A percentile compares a stretch with the other conserved stretches of the same genome.
Conservation (phyloP, 2,113 vertebrate species). For the Oryzias curvinotus region DNA sequence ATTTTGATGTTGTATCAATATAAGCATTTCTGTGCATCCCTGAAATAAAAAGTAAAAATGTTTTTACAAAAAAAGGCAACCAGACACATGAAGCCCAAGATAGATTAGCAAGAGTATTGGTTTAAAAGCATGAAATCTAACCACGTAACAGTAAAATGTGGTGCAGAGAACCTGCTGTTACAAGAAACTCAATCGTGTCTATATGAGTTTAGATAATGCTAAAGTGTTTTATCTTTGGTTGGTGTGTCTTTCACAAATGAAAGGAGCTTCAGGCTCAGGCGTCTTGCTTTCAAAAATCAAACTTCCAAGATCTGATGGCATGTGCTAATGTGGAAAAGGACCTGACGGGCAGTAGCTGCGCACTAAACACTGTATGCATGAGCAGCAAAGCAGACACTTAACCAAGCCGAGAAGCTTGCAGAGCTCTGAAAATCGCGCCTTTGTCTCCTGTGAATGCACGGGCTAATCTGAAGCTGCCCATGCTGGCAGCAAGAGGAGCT, state of each 20-base stretch:
- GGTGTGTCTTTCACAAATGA: not conserved
- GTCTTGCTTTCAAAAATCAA: constrained; percentile 4
- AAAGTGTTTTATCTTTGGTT: not conserved
- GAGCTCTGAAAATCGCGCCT: constrained; percentile 39
- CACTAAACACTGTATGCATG: not conserved
- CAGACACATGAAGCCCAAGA: too few relatives aligned
- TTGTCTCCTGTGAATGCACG: constrained; percentile 32
- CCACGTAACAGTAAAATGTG: too few relatives aligned
- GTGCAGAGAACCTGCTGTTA: too few relatives aligned
- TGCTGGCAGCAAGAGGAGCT: constrained; percentile 35
- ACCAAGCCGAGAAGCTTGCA: not conserved
- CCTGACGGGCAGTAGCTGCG: constrained; percentile 13
- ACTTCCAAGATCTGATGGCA: not conserved
- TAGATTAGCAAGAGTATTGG: too few relatives aligned
- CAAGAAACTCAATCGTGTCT: too few relatives aligned
- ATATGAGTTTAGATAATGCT: not conserved
- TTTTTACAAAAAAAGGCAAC: too few relatives aligned
- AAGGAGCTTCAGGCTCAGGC: not conserved
- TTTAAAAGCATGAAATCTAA: too few relatives aligned
- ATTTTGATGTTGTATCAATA: too few relatives aligned
- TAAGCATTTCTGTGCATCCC: too few relatives aligned
- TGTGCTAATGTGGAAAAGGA: not conserved
- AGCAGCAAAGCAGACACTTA: constrained; percentile 21
- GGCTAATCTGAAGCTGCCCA: constrained; percentile 20
- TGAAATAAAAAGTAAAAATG: too few relatives aligned